Evolutionary conservation across 2,888 invertebrate species (phyloP), one percentile per base, ranked within the genome.

Genomic region (Zhuqinia jingwanae): DNA sequence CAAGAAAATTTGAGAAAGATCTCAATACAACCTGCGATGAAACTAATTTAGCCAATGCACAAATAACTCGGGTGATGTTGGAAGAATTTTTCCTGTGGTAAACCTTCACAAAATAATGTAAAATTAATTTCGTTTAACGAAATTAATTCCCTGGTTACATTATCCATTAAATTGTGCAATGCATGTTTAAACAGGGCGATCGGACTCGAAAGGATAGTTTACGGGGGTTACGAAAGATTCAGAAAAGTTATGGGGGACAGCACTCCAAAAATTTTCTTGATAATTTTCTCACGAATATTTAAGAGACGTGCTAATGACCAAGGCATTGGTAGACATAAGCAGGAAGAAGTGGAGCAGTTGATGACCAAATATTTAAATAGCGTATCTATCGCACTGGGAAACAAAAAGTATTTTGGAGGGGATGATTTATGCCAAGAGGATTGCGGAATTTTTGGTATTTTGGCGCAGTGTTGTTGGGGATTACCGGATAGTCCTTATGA

Each of bases 31-130:
- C 27, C n/a, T n/a, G n/a, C 85, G 25, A 75, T 58, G 47, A 76
- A 83, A 20, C 20, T 83, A 11, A n/a, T n/a, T n/a, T n/a, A n/a
- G n/a, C n/a, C n/a, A 85, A 76, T 5, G 65, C 82, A n/a, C n/a
- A n/a, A 25, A 50, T 79, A 36, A 80, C 76, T 25, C 22, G 87
- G 22, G 42, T 89, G 17, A 60, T 84, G 65, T 25, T 91, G 5
- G 93, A 93, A 70, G 93, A 93, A 89, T 92, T 92, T 88, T 90
- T 92, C 15, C 92, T 92, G 80, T 93, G 92, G 93, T 73, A 30
- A 15, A 27, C 8, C n/a, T n/a, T n/a, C 2, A 50, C 50, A 1
- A 6, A n/a, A 15, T 25, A 20, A 63, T 6, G 5, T 13, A n/a
- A n/a, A 36, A 15, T n/a, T 30, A 15, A n/a, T 25, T 63, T 3